Evolutionary conservation across 2,113 vertebrate species (phyloP).

Genomic region (Hippotragus niger): DNA sequence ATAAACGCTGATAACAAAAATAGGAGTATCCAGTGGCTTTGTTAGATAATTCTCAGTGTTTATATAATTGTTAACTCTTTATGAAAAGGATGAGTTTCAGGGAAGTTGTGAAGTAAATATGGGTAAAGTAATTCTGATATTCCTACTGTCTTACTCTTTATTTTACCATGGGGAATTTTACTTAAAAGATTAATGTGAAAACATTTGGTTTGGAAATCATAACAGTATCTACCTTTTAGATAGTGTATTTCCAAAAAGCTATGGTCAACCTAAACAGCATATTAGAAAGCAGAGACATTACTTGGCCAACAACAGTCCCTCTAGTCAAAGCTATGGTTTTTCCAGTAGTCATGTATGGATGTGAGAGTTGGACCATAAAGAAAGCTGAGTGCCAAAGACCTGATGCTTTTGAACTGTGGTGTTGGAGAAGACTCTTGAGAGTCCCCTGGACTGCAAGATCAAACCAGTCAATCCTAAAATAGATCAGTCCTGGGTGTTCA

Average conservation of each 20-base stretch:
- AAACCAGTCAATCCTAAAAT: not conserved
- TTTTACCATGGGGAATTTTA: not conserved
- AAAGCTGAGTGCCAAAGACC: not conserved
- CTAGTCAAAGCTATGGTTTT: not conserved
- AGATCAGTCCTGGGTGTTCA: not conserved
- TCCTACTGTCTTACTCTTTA: not conserved
- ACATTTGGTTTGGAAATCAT: not conserved
- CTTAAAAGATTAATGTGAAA: not conserved
- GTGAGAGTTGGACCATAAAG: not conserved
- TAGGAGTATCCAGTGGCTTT: not conserved
- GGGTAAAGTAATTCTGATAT: not conserved
- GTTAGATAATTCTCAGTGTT: not conserved
- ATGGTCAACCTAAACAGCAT: not conserved
- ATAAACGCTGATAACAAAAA: conserved; percentile 7
- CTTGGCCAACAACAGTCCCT: not conserved
- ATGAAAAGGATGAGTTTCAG: not conserved
- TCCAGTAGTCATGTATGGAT: not conserved
- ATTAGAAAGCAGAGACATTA: not conserved
- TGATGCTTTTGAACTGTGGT: not conserved
- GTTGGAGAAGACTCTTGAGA: not conserved
- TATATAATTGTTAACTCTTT: not conserved
- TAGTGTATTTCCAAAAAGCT: not conserved
- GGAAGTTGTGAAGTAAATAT: not conserved
- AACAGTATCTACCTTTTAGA: not conserved
- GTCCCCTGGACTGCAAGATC: not conserved